Conservation (phyloP, 2,797 vertebrate genomes). For the Chelidonichthys spinosus region DNA sequence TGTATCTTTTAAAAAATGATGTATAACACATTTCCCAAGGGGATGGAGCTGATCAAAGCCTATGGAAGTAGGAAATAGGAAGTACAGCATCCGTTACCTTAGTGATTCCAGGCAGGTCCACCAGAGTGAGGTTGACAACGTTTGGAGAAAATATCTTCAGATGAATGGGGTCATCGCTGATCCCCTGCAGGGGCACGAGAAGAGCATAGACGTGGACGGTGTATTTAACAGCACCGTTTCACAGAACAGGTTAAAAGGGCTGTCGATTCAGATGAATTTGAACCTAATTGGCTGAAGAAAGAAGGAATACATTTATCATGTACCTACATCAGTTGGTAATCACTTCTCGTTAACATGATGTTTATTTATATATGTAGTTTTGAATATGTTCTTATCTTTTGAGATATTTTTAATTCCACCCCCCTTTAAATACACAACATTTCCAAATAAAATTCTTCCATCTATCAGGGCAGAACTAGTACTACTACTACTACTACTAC, state of each 20-base stretch:
- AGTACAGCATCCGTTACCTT: slow-evolving; percentile 86
- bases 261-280: background rate
- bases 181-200: slow-evolving; percentile 86
- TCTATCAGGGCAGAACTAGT: background rate
- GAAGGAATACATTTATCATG: slow-evolving; percentile 4
- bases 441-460: background rate
- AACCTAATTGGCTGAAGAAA: slow-evolving; percentile 1
- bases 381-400: background rate
- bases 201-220: background rate
- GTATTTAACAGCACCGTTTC: background rate
- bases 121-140: slow-evolving; percentile 97
- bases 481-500: background rate
- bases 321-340: background rate
- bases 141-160: slow-evolving; percentile 98
- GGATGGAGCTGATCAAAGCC: slow-evolving; percentile 49
- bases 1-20: background rate
- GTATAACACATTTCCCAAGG: slow-evolving; percentile 5
- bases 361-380: background rate
- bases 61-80: background rate
- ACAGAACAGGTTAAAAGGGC: background rate
- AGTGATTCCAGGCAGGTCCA: slow-evolving; percentile 98
- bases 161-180: slow-evolving; percentile 97
- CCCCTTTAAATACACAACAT: background rate
- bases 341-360: background rate
- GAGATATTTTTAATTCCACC: background rate